Base-by-base conservation (phyloP, 2,797 vertebrate genomes). In the Crax fasciolata region DNA sequence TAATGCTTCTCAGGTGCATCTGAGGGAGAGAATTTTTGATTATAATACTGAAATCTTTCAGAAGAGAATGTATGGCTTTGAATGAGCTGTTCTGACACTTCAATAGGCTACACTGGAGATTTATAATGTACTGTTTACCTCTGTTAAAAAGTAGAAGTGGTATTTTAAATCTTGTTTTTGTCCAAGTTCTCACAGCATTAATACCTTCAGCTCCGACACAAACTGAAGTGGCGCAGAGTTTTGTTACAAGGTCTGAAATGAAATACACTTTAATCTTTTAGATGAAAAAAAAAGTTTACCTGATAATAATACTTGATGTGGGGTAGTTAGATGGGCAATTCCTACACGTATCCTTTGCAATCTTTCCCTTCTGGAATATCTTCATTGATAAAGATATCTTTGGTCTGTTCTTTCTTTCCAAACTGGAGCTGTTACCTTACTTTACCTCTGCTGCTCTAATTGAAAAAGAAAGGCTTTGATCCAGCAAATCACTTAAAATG, bases 1-100 rank as follows among this genome's bases (percentile, higher is more conserved):
- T 95, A 93, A 92, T 96, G 85, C 77, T 93, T 91, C 89, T 94
- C 94, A 89, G 96, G 93, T 96, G 89, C 84, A 90, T 93, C 28
- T 6, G 52, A 93, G 74, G 71, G 87, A 87, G 85, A 89, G 73
- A 78, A 27, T 92, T 94, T 96, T 92, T 0, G 4, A 87, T 94
- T 94, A 75, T 70, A 94, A 86, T 71, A 94, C 80, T 71, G 43
- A 93, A 91, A 90, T 90, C 67, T 94, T 92, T 87, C 61, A 46
- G 74, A 71, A 88, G 67, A 65, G 83, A 79, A 82, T 49, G 61
- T 51, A 10, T 66, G 19, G 65, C 80, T 88, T 84, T 93, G 74
- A 93, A 67, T 1, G 5, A 93, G 77, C 89, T 76, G 61, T 52
- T 89, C 83, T 71, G 93, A 65, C 91, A 58, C 49, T 91, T 90